phyloP scores from a whole-genome alignment of 2,888 invertebrate species.

The Cheilosia impressa region DNA sequence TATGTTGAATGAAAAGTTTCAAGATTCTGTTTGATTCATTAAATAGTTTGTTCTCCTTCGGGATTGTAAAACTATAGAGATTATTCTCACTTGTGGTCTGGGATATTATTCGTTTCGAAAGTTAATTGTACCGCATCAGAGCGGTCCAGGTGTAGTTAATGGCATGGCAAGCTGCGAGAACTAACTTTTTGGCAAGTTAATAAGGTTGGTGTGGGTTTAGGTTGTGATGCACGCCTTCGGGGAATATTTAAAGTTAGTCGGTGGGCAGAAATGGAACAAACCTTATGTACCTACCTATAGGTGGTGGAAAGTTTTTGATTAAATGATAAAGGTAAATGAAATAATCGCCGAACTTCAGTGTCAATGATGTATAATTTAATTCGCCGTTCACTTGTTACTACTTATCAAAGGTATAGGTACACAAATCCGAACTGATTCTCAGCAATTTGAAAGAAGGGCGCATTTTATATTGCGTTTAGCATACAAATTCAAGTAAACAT shows the following conservation, averaged over 20 bases:
- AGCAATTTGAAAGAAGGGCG: no score
- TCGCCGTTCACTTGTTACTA: no score
- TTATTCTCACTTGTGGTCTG: conserved; percentile 58
- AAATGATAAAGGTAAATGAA: not conserved
- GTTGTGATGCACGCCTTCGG: not conserved
- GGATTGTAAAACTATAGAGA: conserved; percentile 19
- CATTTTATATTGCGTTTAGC: no score
- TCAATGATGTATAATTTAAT: no score
- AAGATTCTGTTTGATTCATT: conserved; percentile 59
- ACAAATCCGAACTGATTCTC: no score
- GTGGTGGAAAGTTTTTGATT: conserved; percentile 33
- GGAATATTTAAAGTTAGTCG: not conserved
- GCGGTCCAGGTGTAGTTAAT: conserved; percentile 63
- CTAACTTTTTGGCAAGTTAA: conserved; percentile 41
- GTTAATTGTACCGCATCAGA: conserved; percentile 37
- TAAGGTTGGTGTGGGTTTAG: conserved; percentile 21
- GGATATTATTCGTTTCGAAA: conserved; percentile 25
- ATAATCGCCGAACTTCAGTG: no score
- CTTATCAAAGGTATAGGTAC: no score
- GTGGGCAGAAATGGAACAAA: not conserved
- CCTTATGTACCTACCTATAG: no score
- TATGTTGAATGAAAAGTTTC: conserved; percentile 61
- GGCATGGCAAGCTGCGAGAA: conserved; percentile 21
- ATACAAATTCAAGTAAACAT: no score
- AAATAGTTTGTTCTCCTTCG: conserved; percentile 39